Evolutionary conservation across 2,888 invertebrate genomes (phyloP), one percentile per base, ranked within the genome.

Genomic region (Metalampra italica): DNA sequence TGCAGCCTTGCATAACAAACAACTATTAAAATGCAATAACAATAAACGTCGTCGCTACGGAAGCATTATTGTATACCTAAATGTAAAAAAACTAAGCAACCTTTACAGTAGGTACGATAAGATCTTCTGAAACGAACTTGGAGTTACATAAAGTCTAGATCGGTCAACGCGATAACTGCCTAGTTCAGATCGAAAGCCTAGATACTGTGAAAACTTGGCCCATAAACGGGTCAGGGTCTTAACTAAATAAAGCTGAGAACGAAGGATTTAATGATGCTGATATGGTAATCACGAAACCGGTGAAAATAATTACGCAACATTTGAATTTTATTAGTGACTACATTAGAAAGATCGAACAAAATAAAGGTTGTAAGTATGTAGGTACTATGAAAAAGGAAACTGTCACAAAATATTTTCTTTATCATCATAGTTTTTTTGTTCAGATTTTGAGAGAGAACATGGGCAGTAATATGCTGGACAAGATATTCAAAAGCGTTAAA

Each of bases 141-240:
- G 66, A 68, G 71, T 73, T 76, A 78, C 68, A 63, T 75, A 68
- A 74, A 72, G 61, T 55, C 66, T 68, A 68, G 75, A 76, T 78
- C 60, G 53, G 57, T 53, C 59, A 64, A 63, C 57, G 57, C 71
- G 79, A 83, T 83, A 81, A 68, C n/a, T 54, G 58, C 62, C 68
- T 74, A 76, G 72, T 70, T 70, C 60, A 76, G 79, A 84, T 84
- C 71, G 65, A 70, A 60, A 65, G 68, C 63, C 67, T 68, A 73
- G 84, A 82, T 84, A 77, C 55, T 51, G 58, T 57, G 66, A 75
- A 70, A 78, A 77, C 76, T 73, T 71, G 71, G 79, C 73, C 63
- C 67, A 60, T 71, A 69, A 78, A 64, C 71, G 57, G 83, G 82
- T 82, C 86, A 84, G 67, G 79, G 76, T 55, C 71, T 60, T 60